phyloP scores from a whole-genome alignment of 2,888 invertebrate species.

The Leucophenga maculata region DNA sequence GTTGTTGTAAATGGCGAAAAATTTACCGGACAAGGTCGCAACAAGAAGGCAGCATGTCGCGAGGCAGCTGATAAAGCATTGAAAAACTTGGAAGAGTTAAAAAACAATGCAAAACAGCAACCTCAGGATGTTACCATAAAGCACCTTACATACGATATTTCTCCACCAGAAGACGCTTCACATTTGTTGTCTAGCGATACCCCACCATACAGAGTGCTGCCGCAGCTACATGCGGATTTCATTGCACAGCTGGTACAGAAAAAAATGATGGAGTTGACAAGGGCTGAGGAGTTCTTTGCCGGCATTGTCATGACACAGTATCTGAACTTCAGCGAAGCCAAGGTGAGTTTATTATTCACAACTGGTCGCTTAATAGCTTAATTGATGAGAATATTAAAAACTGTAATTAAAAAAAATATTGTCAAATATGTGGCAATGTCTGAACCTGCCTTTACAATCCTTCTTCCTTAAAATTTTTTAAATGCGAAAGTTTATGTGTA shows the following conservation, averaged over 20 bases:
- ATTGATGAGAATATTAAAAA: too few species aligned
- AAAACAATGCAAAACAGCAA: conserved; percentile 68
- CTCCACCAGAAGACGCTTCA: conserved; percentile 70
- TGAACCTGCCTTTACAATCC: too few species aligned
- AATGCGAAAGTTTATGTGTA: too few species aligned
- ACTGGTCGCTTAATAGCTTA: too few species aligned
- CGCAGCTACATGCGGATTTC: conserved; percentile 84
- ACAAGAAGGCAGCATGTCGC: conserved; percentile 75
- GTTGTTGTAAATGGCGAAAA: conserved; percentile 73
- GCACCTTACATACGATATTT: conserved; percentile 73
- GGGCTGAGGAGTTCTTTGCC: conserved; percentile 83
- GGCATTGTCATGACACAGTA: conserved; percentile 91
- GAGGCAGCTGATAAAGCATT: conserved; percentile 66
- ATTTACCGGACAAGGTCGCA: conserved; percentile 75
- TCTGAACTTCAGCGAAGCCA: conserved; percentile 72
- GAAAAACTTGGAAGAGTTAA: conserved; percentile 76
- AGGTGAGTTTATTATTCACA: conserved; percentile 74
- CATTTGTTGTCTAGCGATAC: conserved; percentile 69
- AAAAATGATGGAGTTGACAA: conserved; percentile 84
- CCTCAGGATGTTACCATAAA: too few species aligned
- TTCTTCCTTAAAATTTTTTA: too few species aligned
- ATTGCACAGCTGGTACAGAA: conserved; percentile 78
- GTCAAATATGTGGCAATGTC: too few species aligned
- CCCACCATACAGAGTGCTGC: conserved; percentile 71
- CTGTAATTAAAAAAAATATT: too few species aligned